Percentiles rank a stretch among this genome's conserved stretches.
Conservation (phyloP, 2,113 vertebrate species). For the Centrocercus urophasianus region DNA sequence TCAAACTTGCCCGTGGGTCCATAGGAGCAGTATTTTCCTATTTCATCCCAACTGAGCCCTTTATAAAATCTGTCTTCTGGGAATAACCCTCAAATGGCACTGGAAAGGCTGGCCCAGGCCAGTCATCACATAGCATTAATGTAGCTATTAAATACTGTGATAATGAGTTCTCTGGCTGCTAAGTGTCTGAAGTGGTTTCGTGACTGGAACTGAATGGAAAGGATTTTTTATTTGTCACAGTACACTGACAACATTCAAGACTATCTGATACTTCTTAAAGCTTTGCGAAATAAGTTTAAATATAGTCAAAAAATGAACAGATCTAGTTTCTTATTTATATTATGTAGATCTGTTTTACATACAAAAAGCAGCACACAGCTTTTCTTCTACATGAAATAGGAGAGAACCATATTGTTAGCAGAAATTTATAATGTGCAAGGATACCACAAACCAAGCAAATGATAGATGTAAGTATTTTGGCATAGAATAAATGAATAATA, state of each 20-base stretch:
- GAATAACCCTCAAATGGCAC: neutral
- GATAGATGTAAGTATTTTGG: neutral
- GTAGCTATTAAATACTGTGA: neutral
- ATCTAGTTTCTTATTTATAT: accelerated
- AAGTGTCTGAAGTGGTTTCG: neutral
- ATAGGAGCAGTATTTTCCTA: neutral
- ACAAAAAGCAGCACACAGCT: neutral
- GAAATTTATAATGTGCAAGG: neutral
- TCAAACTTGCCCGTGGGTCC: neutral
- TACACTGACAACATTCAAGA: neutral
- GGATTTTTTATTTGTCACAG: neutral
- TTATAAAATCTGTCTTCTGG: neutral
- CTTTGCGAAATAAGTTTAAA: neutral
- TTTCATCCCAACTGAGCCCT: neutral
- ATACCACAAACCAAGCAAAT: neutral
- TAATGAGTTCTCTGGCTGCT: neutral
- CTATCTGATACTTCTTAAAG: neutral
- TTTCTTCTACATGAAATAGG: neutral
- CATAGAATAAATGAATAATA: neutral
- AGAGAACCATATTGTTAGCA: neutral
- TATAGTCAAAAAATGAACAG: neutral
- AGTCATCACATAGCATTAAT: neutral
- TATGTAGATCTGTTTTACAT: neutral
- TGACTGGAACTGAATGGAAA: neutral
- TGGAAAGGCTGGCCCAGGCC: neutral